These are phyloP conservation scores for Octonoba sinensis DNA, from an alignment of 2,888 invertebrate species.

Conservation along the genomic window DNA sequence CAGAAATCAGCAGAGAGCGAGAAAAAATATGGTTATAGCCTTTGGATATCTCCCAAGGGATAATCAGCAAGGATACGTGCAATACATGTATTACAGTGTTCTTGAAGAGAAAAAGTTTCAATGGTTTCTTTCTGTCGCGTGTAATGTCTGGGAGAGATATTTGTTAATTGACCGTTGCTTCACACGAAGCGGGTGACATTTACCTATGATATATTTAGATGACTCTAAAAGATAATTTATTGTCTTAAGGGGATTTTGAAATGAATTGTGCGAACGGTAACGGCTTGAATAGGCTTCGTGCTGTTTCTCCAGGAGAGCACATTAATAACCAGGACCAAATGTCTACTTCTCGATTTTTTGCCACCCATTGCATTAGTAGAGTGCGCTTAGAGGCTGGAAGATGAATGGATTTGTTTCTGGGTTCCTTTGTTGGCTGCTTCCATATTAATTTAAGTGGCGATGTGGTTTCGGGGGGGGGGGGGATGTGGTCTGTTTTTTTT, in stretches of 20 bases:
- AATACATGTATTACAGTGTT: too few species aligned
- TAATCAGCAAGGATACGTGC: too few species aligned
- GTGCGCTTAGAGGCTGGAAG: slow-evolving; percentile 12
- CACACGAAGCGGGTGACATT: slow-evolving; percentile 17
- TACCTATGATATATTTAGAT: slow-evolving; percentile 31
- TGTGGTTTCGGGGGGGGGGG: not conserved
- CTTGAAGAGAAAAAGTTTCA: too few species aligned
- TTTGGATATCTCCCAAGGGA: too few species aligned
- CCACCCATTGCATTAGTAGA: slow-evolving; percentile 23
- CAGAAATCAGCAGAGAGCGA: too few species aligned
- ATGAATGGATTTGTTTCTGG: slow-evolving; percentile 22
- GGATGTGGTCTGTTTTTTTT: slow-evolving; percentile 6
- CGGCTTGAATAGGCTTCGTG: slow-evolving; percentile 25
- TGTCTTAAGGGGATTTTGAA: slow-evolving; percentile 27
- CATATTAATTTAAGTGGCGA: slow-evolving; percentile 39
- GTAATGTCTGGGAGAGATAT: slow-evolving; percentile 4
- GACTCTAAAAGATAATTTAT: slow-evolving; percentile 21
- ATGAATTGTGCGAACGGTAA: slow-evolving; percentile 25
- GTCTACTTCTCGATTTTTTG: slow-evolving; percentile 18
- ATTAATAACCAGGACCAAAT: slow-evolving; percentile 35
- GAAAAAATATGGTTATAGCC: too few species aligned
- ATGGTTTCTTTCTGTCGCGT: too few species aligned
- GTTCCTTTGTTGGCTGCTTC: slow-evolving; percentile 19
- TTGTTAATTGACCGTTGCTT: slow-evolving; percentile 17
- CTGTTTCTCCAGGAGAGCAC: slow-evolving; percentile 15